These are phyloP conservation scores for Tetramorium simillimum DNA, from an alignment of 1,140 invertebrate species.

Conservation along the genomic window DNA sequence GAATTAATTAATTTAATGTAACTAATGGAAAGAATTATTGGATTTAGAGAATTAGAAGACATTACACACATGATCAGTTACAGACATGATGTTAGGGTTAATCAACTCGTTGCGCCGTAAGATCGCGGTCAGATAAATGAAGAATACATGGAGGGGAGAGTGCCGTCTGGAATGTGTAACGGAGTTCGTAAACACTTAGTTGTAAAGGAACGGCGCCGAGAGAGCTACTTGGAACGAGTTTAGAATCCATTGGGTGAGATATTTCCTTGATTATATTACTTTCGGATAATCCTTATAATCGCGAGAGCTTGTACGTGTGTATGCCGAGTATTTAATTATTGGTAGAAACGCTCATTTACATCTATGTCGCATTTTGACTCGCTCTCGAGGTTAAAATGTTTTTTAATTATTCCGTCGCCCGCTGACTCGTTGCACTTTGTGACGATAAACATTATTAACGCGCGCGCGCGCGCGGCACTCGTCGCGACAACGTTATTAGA, in stretches of 20 bases:
- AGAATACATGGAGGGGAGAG: background rate
- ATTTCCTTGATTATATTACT: background rate
- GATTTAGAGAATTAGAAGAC: no score
- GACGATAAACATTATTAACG: conserved; percentile 59
- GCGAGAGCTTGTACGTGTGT: background rate
- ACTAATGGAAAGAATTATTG: background rate
- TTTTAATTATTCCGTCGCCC: conserved; percentile 41
- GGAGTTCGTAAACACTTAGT: background rate
- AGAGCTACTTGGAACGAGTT: background rate
- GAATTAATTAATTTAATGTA: no score
- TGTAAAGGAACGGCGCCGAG: background rate
- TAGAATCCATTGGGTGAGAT: background rate
- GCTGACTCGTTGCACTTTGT: conserved; percentile 44
- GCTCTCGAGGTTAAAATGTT: conserved; percentile 24
- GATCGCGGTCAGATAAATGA: background rate
- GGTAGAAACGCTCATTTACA: background rate
- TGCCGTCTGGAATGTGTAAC: background rate
- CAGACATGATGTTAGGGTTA: background rate
- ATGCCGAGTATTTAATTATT: background rate
- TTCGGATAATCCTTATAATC: background rate
- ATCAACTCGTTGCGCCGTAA: background rate
- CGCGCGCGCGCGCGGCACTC: conserved; percentile 1
- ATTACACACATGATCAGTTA: background rate
- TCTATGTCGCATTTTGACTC: background rate
- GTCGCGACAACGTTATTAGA: conserved; percentile 56